Evolutionary conservation across 2,888 invertebrate species (phyloP).

Genomic region (Gymnoscelis rufifasciata): DNA sequence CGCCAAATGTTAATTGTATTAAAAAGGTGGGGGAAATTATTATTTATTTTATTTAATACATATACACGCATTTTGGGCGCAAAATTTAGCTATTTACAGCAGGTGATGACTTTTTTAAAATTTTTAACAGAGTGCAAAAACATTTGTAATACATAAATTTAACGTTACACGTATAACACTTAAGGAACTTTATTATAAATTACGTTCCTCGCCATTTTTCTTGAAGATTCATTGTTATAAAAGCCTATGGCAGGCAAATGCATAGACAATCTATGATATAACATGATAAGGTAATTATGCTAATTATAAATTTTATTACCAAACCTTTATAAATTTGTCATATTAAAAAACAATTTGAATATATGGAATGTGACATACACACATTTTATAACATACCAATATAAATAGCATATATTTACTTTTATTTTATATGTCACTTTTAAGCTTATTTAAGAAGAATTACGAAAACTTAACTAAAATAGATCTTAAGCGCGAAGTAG

Average conservation of each 20-base stretch:
- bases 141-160: constrained; percentile 4
- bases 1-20: constrained; percentile 10
- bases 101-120: constrained; percentile 8
- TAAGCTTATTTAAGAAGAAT: constrained; percentile 6
- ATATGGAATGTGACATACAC: constrained; percentile 19
- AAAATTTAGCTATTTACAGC: constrained; percentile 19
- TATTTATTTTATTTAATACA: constrained; percentile 4
- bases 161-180: constrained; percentile 6
- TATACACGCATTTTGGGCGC: constrained; percentile 5
- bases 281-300: constrained; percentile 6
- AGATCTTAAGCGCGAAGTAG: constrained; percentile 5
- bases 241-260: too few relatives aligned
- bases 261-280: background rate
- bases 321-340: constrained; percentile 4
- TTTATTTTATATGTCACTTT: constrained; percentile 13
- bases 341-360: constrained; percentile 2
- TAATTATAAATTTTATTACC: constrained; percentile 4
- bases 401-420: background rate
- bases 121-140: constrained; percentile 8
- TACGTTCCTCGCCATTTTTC: background rate
- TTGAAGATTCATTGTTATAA: too few relatives aligned
- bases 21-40: constrained; percentile 25
- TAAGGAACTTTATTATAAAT: constrained; percentile 6
- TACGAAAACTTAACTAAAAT: constrained; percentile 10
- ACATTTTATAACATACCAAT: background rate